Conservation (phyloP, 2,888 invertebrate genomes). For the Cryptophagus acutangulus region DNA sequence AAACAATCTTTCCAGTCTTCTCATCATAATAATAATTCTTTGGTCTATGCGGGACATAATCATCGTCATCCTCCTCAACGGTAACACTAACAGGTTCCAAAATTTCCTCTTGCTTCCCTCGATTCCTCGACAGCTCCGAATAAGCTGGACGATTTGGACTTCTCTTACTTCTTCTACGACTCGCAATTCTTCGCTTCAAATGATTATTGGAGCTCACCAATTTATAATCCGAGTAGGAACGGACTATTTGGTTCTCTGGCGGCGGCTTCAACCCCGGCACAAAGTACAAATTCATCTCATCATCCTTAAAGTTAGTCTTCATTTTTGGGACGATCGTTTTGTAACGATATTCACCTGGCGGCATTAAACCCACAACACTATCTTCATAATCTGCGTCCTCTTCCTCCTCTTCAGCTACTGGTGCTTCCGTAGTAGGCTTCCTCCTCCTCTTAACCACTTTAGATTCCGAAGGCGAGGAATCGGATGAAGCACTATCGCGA, state of each 20-base stretch:
- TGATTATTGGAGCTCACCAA: constrained; percentile 17
- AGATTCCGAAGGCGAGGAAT: background rate
- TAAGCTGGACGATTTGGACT: constrained; percentile 33
- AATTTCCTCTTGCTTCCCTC: constrained; percentile 25
- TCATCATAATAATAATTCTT: constrained; percentile 45
- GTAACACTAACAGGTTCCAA: constrained; percentile 18
- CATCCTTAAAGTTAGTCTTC: constrained; percentile 16
- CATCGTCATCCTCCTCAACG: constrained; percentile 36
- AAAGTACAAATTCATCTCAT: constrained; percentile 37
- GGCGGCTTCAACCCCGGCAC: constrained; percentile 45
- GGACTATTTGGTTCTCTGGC: constrained; percentile 28
- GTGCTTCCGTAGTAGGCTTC: constrained; percentile 11
- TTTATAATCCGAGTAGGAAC: constrained; percentile 35
- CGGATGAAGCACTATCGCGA: constrained; percentile 3
- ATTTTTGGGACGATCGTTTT: constrained; percentile 32
- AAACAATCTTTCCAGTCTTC: constrained; percentile 41
- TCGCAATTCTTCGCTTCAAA: constrained; percentile 14
- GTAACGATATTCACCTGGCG: constrained; percentile 31
- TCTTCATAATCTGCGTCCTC: constrained; percentile 19
- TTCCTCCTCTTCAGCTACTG: constrained; percentile 21
- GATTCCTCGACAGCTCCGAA: constrained; percentile 35
- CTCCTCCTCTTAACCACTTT: constrained; percentile 7
- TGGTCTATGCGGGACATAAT: constrained; percentile 44
- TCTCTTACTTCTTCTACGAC: constrained; percentile 29
- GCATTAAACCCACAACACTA: constrained; percentile 32